Base-by-base conservation (phyloP, 2,797 vertebrate genomes). In the Tamandua tetradactyla region DNA sequence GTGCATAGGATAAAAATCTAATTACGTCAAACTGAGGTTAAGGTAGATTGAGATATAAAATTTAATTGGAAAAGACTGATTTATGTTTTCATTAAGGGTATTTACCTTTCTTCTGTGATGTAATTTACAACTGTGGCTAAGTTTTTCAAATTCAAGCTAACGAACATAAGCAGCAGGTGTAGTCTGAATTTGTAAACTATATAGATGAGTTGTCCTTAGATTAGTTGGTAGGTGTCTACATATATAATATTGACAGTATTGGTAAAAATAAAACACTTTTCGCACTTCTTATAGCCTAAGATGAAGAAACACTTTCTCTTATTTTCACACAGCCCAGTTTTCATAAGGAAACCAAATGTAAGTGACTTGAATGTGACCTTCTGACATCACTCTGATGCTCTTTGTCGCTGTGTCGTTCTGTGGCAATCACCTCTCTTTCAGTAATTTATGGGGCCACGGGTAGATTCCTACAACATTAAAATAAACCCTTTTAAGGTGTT, bases 311-410 rank as follows among this genome's bases (percentile, higher is more conserved):
- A 14, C n/a, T 7, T 47, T 79, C 35, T 76, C 25, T n/a, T 71
- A 12, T 37, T 74, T 89, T n/a, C 17, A 49, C 17, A 79, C 7
- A 72, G 12, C 23, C 93, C 57, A 23, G 1, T 52, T 93, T 87
- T 66, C 49, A 49, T 83, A 83, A 91, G 92, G n/a, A 75, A 74
- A 12, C 10, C 35, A n/a, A 87, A 55, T 93, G 71, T 82, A 82
- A n/a, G 14, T 47, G 59, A 84, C 10, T 2, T 42, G 59, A n/a
- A 15, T 66, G 71, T 83, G 49, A 49, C 25, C 25, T 92, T 75
- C 57, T 84, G 32, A 61, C 35, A 32, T 11, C 49, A 75, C 42
- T 14, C 4, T 75, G 83, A 44, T 37, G 88, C 15, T 69, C 49
- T 59, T 13, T 59, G 40, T 89, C 55, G 68, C 44, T 76, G 25